phyloP scores from a whole-genome alignment of 2,113 vertebrate species.

The Hippocampus barbouri region DNA sequence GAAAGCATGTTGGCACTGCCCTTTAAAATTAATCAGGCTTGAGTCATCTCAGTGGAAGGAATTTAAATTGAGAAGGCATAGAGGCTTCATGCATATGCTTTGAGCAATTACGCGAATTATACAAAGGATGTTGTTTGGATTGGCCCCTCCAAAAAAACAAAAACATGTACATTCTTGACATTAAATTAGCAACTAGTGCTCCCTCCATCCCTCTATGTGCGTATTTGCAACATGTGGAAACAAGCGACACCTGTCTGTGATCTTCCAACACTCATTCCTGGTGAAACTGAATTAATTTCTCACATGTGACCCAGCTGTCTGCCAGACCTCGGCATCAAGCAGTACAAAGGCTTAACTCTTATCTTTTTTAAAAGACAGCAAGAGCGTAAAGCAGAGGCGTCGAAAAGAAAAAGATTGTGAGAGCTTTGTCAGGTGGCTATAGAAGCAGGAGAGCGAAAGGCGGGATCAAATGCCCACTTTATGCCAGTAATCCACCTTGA shows the following conservation, averaged over 20 bases:
- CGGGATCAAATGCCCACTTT: conserved; percentile 63
- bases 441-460: conserved; percentile 37
- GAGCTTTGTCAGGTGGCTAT: conserved; percentile 56
- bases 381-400: conserved; percentile 16
- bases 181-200: conserved; percentile 34
- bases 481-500: conserved; percentile 61
- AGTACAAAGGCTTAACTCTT: conserved; percentile 28
- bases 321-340: conserved; percentile 31
- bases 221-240: conserved; percentile 35
- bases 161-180: conserved; percentile 22
- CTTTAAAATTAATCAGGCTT: conserved; percentile 44
- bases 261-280: conserved; percentile 11
- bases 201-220: conserved; percentile 7
- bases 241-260: conserved; percentile 35
- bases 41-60: conserved; percentile 14
- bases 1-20: conserved; percentile 57
- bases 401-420: conserved; percentile 30
- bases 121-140: conserved; percentile 5
- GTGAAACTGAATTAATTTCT: conserved; percentile 46
- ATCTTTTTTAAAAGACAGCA: conserved; percentile 32
- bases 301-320: conserved; percentile 40
- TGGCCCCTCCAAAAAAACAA: conserved; percentile 13
- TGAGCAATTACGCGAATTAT: conserved; percentile 21
- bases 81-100: conserved; percentile 3
- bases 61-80: neutral